phyloP scores from a whole-genome alignment of 2,113 vertebrate genomes.

The Ciconia stormi region DNA sequence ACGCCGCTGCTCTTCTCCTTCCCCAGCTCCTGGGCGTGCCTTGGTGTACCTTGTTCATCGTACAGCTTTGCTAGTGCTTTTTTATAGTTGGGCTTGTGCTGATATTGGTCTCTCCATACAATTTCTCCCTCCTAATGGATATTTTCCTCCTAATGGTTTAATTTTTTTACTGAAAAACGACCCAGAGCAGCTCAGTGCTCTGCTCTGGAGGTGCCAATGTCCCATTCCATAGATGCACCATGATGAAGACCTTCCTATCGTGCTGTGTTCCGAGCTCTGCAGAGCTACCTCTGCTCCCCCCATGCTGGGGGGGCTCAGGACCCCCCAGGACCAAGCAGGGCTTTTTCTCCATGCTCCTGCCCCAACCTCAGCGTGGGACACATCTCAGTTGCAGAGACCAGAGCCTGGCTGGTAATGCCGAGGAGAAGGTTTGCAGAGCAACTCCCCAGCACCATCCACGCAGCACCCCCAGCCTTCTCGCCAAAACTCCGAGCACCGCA shows the following conservation, averaged over 20 bases:
- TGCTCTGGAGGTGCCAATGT: too few species aligned
- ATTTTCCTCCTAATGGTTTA: too few species aligned
- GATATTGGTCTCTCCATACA: neutral
- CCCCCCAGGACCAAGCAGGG: neutral
- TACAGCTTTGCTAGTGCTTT: accelerated
- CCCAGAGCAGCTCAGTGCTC: neutral
- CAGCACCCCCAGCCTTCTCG: neutral
- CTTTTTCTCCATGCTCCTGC: neutral
- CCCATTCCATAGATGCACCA: neutral
- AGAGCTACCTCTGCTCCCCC: neutral
- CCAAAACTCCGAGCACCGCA: accelerated
- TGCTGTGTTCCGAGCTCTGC: neutral
- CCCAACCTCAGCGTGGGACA: neutral
- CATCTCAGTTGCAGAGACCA: neutral
- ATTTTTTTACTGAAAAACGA: neutral
- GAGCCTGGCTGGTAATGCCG: neutral
- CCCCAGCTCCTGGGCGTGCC: neutral
- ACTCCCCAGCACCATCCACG: neutral
- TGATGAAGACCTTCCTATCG: accelerated
- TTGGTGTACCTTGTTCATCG: accelerated
- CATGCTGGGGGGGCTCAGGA: accelerated
- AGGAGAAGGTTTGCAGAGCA: neutral
- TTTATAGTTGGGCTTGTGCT: neutral
- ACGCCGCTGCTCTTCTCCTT: neutral
- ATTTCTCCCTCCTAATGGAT: neutral